These are phyloP conservation scores for Galerucella calmariensis DNA, from an alignment of 2,888 invertebrate species.

Conservation along the genomic window DNA sequence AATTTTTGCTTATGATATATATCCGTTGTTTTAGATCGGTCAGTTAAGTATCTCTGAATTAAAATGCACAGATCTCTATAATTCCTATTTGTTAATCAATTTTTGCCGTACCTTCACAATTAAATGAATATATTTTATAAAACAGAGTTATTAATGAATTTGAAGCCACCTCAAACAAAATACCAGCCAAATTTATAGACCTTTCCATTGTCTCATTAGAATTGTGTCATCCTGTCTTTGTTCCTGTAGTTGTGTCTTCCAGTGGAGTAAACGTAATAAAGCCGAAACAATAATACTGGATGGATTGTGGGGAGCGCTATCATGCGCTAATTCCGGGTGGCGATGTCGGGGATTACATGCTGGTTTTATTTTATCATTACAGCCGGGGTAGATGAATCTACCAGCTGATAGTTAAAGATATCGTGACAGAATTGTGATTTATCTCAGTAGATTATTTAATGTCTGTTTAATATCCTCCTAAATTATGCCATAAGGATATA, in stretches of 20 bases:
- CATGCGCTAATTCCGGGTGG: conserved; percentile 56
- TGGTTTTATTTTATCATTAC: conserved; percentile 53
- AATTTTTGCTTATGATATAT: too few species aligned
- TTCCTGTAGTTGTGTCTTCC: conserved; percentile 8
- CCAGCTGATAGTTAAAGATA: conserved; percentile 20
- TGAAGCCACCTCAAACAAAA: not conserved
- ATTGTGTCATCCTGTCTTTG: conserved; percentile 2
- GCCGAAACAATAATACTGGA: conserved; percentile 37
- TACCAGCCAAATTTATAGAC: not conserved
- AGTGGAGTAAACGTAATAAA: conserved; percentile 31
- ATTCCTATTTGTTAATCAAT: too few species aligned
- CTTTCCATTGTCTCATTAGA: not conserved
- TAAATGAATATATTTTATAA: too few species aligned
- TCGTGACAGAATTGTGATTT: conserved; percentile 38
- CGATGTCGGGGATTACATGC: conserved; percentile 57
- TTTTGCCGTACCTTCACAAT: too few species aligned
- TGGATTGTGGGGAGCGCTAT: conserved; percentile 50
- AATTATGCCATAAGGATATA: not conserved
- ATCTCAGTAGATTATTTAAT: conserved; percentile 17
- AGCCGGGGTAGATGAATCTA: conserved; percentile 37
- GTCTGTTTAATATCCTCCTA: not conserved
- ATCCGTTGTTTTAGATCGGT: too few species aligned
- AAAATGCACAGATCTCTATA: too few species aligned
- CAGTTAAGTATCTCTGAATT: too few species aligned
- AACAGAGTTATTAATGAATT: too few species aligned